Percentiles rank a stretch among this genome's conserved stretches.
Conservation (phyloP, 53 echinoderm and acorn worm genomes). For the Hippasteria phrygiana region DNA sequence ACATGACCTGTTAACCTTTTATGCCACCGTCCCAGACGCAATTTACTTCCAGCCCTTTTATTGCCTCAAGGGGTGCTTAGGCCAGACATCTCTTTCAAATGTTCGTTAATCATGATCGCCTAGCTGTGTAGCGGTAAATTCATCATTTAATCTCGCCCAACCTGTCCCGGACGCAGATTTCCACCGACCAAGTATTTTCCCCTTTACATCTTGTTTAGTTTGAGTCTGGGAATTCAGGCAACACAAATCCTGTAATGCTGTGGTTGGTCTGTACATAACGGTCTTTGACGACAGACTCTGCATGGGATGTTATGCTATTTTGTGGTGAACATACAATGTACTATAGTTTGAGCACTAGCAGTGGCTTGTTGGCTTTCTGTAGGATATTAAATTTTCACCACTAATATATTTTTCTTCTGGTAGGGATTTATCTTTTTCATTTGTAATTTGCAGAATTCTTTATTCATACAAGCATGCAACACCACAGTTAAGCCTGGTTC, state of each 20-base stretch:
- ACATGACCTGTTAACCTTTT: no score
- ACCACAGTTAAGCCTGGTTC: no score
- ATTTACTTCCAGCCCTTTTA: background rate
- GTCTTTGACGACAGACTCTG: background rate
- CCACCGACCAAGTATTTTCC: background rate
- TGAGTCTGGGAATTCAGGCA: background rate
- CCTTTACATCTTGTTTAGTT: background rate
- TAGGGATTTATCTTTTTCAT: no score
- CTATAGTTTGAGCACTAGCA: no score
- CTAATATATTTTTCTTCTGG: no score
- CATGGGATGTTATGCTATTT: no score
- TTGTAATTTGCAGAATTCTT: no score
- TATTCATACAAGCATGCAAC: no score
- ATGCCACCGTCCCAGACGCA: no score
- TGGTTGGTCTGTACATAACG: background rate
- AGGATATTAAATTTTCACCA: no score
- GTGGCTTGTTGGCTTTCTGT: no score
- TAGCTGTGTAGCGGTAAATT: background rate
- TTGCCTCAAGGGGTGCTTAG: background rate
- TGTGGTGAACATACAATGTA: no score
- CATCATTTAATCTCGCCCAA: conserved; percentile 11
- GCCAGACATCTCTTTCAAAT: background rate
- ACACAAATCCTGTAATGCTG: background rate
- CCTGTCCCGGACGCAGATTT: background rate
- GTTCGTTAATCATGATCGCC: conserved; percentile 19